Base-by-base conservation (phyloP, 2,113 vertebrate species). In the Trematomus loennbergii region DNA sequence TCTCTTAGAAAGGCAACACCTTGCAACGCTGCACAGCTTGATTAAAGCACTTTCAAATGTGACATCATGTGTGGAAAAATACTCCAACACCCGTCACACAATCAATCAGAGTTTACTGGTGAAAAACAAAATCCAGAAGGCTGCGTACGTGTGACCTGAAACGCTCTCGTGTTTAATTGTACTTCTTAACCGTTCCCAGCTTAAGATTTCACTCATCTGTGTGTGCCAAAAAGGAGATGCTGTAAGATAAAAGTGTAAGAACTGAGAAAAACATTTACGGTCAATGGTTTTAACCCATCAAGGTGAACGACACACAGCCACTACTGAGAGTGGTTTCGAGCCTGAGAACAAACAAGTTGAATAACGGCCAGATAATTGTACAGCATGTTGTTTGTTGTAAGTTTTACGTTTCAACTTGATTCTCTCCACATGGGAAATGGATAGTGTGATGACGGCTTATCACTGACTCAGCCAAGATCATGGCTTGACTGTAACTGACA, bases 11-110 rank as follows among this genome's bases (percentile, higher is more conserved):
- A 78, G 70, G 53, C 49, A 22, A 33, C 52, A 70, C 61, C 58
- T 40, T 29, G 2, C 25, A 81, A 40, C n/a, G 10, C n/a, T 18
- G 61, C 46, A 58, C 15, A 48, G 58, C 50, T 77, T 15, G 16
- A 87, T 50, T 71, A 66, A 79, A 71, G 76, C 22, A 53, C 43
- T 81, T 87, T 88, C 74, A 82, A 87, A 82, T 29, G 67, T 86
- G 85, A 86, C 71, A 76, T 83, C 72, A 87, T 62, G n/a, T 18
- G 62, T 74, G 75, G 87, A 86, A 87, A 87, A 79, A 81, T 15
- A 63, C 40, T 53, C 65, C 53, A 53, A 58, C 64, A 22, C 17
- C 63, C 4, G 17, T 75, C 71, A 67, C 53, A 82, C 53, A 82
- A 64, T 75, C 45, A 68, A 71, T 86, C 53, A 33, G n/a, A 29